Conservation (phyloP, 2,888 invertebrate species). For the Protonemura montana region DNA sequence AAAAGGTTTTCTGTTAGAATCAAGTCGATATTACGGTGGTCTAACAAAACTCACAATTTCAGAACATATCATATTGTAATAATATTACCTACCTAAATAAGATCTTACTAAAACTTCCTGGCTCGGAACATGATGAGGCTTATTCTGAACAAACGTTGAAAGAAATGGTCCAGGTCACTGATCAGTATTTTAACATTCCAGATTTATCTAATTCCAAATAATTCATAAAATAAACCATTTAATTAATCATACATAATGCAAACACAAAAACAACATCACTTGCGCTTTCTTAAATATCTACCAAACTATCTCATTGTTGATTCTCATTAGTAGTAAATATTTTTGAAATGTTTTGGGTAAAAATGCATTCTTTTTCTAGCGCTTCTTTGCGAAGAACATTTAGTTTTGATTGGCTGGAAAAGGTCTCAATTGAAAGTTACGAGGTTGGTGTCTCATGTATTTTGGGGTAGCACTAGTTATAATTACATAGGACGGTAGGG, state of each 20-base stretch:
- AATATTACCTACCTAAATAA: neutral
- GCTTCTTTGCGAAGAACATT: neutral
- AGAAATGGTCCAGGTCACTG: neutral
- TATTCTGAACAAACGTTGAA: neutral
- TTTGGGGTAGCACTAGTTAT: neutral
- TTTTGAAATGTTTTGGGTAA: neutral
- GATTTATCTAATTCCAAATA: neutral
- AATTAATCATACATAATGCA: neutral
- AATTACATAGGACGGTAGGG: neutral
- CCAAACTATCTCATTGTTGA: conserved; percentile 12
- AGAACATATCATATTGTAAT: neutral
- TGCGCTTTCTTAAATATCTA: neutral
- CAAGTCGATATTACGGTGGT: neutral
- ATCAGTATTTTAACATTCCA: conserved; percentile 7
- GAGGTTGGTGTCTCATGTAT: neutral
- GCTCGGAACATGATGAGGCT: neutral
- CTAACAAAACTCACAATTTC: neutral
- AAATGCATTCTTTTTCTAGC: neutral
- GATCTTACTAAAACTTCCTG: neutral
- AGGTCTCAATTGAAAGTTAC: neutral
- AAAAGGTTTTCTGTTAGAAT: neutral
- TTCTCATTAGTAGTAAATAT: neutral
- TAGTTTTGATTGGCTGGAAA: neutral
- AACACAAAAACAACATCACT: neutral
- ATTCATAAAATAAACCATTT: neutral